Evolutionary conservation across 2,113 vertebrate species (phyloP).

Genomic region (Sorex fumeus): DNA sequence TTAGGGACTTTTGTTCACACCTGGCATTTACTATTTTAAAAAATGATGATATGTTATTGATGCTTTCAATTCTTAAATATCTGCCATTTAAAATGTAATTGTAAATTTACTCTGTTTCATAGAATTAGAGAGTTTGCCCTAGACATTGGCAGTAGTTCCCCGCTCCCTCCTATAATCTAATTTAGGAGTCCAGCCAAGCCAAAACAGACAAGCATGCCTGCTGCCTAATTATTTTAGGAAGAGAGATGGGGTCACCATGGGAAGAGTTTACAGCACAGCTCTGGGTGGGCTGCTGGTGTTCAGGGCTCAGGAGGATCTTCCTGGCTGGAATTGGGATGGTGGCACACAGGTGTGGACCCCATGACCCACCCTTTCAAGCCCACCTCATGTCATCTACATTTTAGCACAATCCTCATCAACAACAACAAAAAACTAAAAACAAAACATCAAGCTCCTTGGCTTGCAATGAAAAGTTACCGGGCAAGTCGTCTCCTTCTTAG

Average conservation of each 20-base stretch:
- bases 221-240: conserved; percentile 10
- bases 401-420: background rate
- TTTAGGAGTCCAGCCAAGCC: background rate
- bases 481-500: background rate
- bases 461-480: background rate
- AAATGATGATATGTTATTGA: background rate
- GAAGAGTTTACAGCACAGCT: background rate
- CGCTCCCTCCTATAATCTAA: background rate
- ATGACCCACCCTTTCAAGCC: background rate
- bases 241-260: background rate
- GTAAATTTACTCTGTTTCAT: background rate
- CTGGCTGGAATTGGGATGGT: background rate
- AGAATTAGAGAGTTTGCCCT: background rate
- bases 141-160: background rate
- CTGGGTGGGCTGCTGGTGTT: background rate
- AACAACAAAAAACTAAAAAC: background rate
- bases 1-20: conserved; percentile 1
- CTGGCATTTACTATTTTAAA: background rate
- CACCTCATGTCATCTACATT: background rate
- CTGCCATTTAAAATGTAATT: conserved; percentile 12
- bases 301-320: background rate
- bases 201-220: background rate
- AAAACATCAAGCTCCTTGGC: background rate
- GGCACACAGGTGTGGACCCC: background rate
- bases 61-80: background rate